Evolutionary conservation across 2,888 invertebrate species (phyloP), one percentile per base, ranked within the genome.

Genomic region (Phyto melanocephala): DNA sequence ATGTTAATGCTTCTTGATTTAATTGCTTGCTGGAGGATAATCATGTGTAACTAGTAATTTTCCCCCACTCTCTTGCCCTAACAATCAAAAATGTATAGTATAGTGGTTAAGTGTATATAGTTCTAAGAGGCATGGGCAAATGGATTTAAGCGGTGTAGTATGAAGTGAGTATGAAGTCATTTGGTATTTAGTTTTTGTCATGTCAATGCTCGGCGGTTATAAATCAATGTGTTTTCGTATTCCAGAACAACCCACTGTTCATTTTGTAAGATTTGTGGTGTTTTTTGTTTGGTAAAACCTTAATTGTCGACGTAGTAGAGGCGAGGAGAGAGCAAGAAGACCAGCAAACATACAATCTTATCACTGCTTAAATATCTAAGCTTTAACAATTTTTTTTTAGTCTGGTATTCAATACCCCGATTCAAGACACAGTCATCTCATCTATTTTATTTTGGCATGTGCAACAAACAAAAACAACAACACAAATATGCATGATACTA

Each of bases 171-270:
- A 70, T 74, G 79, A 60, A 65, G 60, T 74, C 54, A 62, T 7
- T n/a, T 63, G 42, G 54, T 79, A 67, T 78, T 54, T 56, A 37
- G 24, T 54, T 81, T 81, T 81, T 83, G 84, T 85, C 85, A 84
- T 83, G 85, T 85, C 85, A 84, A 85, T 84, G 81, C 67, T 67
- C 65, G 67, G 80, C 74, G 83, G 68, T 71, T 80, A 85, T 85
- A 85, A 85, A 85, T 85, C 85, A 85, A 83, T 72, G 62, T 65
- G 56, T 50, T 37, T 24, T 35, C 58, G n/a, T 67, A 45, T 68
- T 52, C 60, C 75, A 71, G 79, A 67, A 80, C 82, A 82, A 52
- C 77, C 77, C 80, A 76, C 72, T 75, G 63, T 72, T 75, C 68
- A 33, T 67, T 58, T 52, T 42, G 28, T 3, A 22, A 60, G 65